Conservation (phyloP, 2,797 vertebrate species). For the Amblyopsis hoosieri region DNA sequence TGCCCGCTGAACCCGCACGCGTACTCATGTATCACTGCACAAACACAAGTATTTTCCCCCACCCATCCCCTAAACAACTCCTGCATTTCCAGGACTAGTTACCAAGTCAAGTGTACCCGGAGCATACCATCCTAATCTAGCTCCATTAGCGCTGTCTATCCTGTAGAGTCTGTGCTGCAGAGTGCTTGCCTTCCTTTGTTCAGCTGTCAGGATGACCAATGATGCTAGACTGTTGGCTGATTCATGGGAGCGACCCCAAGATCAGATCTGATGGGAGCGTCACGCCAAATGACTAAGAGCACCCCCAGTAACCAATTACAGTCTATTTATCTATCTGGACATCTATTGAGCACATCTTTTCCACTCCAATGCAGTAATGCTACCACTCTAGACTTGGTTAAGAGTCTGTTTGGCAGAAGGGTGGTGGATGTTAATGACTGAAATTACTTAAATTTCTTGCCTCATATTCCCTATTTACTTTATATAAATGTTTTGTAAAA, state of each 20-base stretch:
- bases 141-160: slow-evolving; percentile 70
- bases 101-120: slow-evolving; percentile 54
- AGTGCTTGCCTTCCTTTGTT: slow-evolving; percentile 74
- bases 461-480: no score
- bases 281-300: slow-evolving; percentile 70
- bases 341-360: slow-evolving; percentile 74
- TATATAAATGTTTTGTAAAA: no score
- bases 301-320: slow-evolving; percentile 70
- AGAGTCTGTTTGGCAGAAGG: slow-evolving; percentile 44
- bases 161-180: slow-evolving; percentile 36
- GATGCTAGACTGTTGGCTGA: slow-evolving; percentile 64
- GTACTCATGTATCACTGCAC: slow-evolving; percentile 17
- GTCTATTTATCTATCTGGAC: slow-evolving; percentile 72
- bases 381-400: slow-evolving; percentile 61
- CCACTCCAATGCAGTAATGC: slow-evolving; percentile 57
- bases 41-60: slow-evolving; percentile 12
- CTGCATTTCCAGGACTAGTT: slow-evolving; percentile 60
- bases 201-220: slow-evolving; percentile 81
- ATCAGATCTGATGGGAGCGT: slow-evolving; percentile 75
- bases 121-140: slow-evolving; percentile 62
- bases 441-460: slow-evolving; percentile 54
- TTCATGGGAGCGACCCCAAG: slow-evolving; percentile 72
- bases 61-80: slow-evolving; percentile 52
- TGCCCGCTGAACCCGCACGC: not conserved
- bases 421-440: slow-evolving; percentile 64